Evolutionary conservation across 2,888 invertebrate species (phyloP).

Genomic region (Prosopocoilus inquinatus): DNA sequence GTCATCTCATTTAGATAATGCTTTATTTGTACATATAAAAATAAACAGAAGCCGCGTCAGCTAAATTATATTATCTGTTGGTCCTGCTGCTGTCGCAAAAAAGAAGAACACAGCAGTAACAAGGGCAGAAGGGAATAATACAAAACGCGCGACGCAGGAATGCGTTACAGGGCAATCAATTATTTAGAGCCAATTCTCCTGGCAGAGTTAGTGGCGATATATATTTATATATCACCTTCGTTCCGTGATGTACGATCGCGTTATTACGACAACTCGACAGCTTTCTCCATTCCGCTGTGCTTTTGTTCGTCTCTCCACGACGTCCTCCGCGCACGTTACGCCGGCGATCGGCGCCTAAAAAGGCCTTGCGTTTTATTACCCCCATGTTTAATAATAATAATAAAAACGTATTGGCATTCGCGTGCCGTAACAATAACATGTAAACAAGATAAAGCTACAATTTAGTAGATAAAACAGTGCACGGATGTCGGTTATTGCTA

Average conservation of each 20-base stretch:
- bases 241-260: slow-evolving; percentile 19
- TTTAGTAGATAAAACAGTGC: too few species aligned
- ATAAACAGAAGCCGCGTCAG: neutral
- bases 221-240: slow-evolving; percentile 31
- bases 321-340: too few species aligned
- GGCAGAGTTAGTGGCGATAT: slow-evolving; percentile 32
- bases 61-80: too few species aligned
- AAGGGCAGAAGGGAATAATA: slow-evolving; percentile 17
- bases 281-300: neutral
- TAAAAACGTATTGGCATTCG: too few species aligned
- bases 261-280: slow-evolving; percentile 18
- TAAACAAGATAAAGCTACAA: too few species aligned
- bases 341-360: too few species aligned
- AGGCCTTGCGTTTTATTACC: too few species aligned
- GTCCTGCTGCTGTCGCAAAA: neutral
- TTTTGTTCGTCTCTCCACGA: too few species aligned
- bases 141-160: slow-evolving; percentile 31
- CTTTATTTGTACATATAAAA: neutral
- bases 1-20: neutral
- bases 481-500: too few species aligned
- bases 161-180: slow-evolving; percentile 36
- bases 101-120: neutral
- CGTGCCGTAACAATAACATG: too few species aligned
- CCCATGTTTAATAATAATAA: too few species aligned
- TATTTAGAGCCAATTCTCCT: slow-evolving; percentile 34